A percentile compares a stretch with the other conserved stretches of the same genome.
phyloP scores from a whole-genome alignment of 2,113 vertebrate genomes.

The Eurystomus gularis region DNA sequence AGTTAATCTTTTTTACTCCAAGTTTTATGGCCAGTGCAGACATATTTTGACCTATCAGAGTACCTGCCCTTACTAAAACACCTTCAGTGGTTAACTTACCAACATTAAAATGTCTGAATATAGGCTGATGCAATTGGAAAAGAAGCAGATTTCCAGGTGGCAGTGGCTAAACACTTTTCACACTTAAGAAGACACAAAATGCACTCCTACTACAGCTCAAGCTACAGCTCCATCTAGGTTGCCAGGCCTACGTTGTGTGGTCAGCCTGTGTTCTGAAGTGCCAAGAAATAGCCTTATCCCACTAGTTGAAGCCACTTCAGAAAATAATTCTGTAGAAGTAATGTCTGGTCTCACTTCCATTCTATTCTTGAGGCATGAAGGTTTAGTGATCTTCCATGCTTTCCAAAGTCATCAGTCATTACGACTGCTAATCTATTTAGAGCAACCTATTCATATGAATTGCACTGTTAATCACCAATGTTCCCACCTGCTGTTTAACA shows the following conservation, averaged over 20 bases:
- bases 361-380: neutral
- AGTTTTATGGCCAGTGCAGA: neutral
- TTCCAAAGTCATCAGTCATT: neutral
- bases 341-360: neutral
- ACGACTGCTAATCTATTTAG: neutral
- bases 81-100: neutral
- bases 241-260: neutral
- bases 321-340: neutral
- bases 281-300: neutral
- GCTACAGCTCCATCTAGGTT: neutral
- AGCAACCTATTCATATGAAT: neutral
- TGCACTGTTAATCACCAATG: neutral
- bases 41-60: neutral
- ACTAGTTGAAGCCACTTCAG: neutral
- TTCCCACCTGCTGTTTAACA: neutral
- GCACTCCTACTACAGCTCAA: neutral
- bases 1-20: neutral
- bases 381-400: neutral
- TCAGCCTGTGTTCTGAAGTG: neutral
- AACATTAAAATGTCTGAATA: neutral
- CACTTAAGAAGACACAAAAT: neutral
- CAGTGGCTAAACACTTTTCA: neutral
- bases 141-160: neutral
- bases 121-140: neutral
- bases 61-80: neutral